Percentiles rank a stretch among this genome's conserved stretches.
These are phyloP conservation scores for Odontophorus gujanensis DNA, from an alignment of 2,113 vertebrate species.

Conservation along the genomic window DNA sequence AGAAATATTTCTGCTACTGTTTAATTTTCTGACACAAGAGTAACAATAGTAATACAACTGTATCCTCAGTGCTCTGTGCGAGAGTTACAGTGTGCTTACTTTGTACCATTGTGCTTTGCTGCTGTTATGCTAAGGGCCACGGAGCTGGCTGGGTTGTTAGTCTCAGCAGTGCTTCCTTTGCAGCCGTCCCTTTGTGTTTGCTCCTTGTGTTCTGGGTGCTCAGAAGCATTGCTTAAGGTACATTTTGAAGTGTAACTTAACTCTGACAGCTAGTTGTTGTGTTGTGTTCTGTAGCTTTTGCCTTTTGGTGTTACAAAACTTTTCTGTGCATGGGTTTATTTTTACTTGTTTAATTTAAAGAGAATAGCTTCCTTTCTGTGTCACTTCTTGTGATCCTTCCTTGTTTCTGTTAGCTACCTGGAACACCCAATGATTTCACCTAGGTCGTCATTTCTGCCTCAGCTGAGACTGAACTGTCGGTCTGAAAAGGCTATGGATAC, in stretches of 20 bases:
- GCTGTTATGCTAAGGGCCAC: fast-evolving
- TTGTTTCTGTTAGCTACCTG: not conserved
- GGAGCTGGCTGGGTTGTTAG: not conserved
- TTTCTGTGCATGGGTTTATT: not conserved
- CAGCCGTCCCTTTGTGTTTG: not conserved
- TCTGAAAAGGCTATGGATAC: not conserved
- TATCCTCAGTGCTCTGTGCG: not conserved
- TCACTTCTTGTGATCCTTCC: not conserved
- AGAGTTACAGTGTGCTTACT: not conserved
- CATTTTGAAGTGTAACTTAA: not conserved
- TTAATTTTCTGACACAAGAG: not conserved
- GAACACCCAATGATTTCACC: not conserved
- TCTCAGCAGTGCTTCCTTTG: not conserved
- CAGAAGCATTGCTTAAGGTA: fast-evolving
- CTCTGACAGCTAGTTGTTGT: not conserved
- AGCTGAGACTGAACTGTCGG: not conserved
- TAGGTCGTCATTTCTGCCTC: not conserved
- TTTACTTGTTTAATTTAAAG: not conserved
- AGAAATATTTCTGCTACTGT: not conserved
- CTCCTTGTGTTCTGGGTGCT: not conserved
- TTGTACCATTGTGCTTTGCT: not conserved
- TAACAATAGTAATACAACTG: not conserved
- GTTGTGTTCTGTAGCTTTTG: not conserved
- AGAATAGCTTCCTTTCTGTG: not conserved
- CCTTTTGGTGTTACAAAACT: not conserved